Evolutionary conservation across 2,888 invertebrate species (phyloP).

Genomic region (Salticus scenicus): DNA sequence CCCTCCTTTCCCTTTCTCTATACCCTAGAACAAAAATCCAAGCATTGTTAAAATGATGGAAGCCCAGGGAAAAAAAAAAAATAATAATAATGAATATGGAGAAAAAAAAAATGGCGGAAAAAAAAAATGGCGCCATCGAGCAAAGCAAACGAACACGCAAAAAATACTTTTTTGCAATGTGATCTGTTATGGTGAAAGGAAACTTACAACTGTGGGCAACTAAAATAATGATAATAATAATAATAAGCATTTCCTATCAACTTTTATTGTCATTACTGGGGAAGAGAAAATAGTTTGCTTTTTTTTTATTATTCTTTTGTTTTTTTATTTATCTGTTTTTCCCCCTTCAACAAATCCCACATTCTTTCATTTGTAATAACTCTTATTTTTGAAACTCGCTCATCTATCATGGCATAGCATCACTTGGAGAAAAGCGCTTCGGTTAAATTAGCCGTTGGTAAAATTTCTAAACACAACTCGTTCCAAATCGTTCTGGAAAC

Average conservation of each 20-base stretch:
- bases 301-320: conserved; percentile 26
- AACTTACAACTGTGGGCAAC: conserved; percentile 51
- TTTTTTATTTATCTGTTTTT: conserved; percentile 17
- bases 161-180: conserved; percentile 42
- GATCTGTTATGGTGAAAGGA: conserved; percentile 62
- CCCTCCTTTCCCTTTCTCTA: background rate
- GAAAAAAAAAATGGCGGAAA: conserved; percentile 31
- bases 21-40: conserved; percentile 62
- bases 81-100: conserved; percentile 11
- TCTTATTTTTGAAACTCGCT: conserved; percentile 51
- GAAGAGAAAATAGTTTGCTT: conserved; percentile 39
- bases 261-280: conserved; percentile 60
- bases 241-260: conserved; percentile 70
- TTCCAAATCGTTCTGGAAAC: conserved; percentile 43
- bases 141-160: background rate
- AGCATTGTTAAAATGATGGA: conserved; percentile 59
- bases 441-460: conserved; percentile 69
- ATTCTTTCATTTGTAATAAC: conserved; percentile 62
- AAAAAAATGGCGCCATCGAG: conserved; percentile 33
- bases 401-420: conserved; percentile 56
- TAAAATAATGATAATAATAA: conserved; percentile 47
- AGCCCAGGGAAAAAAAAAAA: conserved; percentile 26
- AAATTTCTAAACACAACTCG: conserved; percentile 49
- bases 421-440: conserved; percentile 39
- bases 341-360: conserved; percentile 19